phyloP scores from a whole-genome alignment of 1,140 invertebrate genomes.

The Fopius arisanus region DNA sequence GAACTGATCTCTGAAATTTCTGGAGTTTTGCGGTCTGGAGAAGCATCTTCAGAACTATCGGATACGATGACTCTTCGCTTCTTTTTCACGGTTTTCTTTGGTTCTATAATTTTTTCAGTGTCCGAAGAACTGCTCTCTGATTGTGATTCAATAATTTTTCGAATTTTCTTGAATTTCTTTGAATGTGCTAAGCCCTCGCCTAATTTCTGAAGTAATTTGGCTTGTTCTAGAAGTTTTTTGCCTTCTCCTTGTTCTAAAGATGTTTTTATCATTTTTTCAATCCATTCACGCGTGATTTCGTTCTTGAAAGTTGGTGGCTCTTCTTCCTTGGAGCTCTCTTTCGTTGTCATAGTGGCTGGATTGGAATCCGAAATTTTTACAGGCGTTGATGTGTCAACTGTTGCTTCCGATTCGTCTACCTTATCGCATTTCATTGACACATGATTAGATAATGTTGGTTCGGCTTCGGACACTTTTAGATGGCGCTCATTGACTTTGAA shows the following conservation, averaged over 20 bases:
- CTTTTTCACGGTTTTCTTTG: conserved; percentile 40
- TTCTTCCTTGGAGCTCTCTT: neutral
- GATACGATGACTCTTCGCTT: conserved; percentile 50
- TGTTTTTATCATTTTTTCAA: conserved; percentile 46
- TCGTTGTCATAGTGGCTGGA: neutral
- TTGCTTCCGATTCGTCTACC: neutral
- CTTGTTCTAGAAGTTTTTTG: conserved; percentile 45
- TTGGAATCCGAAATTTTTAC: neutral
- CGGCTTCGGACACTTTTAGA: conserved; percentile 7
- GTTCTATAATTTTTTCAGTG: conserved; percentile 34
- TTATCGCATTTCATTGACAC: conserved; percentile 1
- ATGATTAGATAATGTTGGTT: neutral
- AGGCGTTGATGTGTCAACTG: conserved; percentile 31
- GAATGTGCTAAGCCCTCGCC: conserved; percentile 37
- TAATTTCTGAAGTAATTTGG: conserved; percentile 43
- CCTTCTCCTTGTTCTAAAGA: conserved; percentile 45
- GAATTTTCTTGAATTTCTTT: conserved; percentile 48
- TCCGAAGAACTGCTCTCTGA: conserved; percentile 42
- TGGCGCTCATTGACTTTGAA: neutral
- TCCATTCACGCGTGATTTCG: conserved; percentile 36
- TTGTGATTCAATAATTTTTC: conserved; percentile 48
- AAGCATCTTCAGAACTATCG: conserved; percentile 55
- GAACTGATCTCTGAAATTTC: neutral
- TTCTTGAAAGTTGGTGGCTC: conserved; percentile 12
- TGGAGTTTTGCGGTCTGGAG: conserved; percentile 37